Evolutionary conservation across 2,888 invertebrate species (phyloP), one percentile per base, ranked within the genome.

Genomic region (Lysandra coridon): DNA sequence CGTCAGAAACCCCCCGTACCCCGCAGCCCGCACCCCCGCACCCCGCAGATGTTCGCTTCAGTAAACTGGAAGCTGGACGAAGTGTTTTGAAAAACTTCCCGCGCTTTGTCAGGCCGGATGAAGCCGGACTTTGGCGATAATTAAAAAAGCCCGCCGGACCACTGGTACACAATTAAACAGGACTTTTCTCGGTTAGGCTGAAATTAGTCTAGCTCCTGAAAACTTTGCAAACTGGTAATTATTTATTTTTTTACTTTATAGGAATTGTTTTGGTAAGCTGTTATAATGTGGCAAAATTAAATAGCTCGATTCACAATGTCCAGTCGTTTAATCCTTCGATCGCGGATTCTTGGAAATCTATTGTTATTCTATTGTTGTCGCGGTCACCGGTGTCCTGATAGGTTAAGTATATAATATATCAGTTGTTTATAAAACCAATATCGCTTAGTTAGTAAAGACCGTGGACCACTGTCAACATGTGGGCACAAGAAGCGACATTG

Each of bases 1-100:
- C 17, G 4, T 57, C 49, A 10, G 17, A 57, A 1, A 53, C 40
- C 40, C 53, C 44, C 53, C 53, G 53, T 4, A 53, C 14, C 53
- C 57, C 64, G n/a, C n/a, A 30, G 4, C 6, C 44, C 44, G 10
- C 49, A 49, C 0, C 49, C 53, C 57, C 17, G 14, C 53, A 14
- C 4, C 57, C 57, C 64, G 23, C 23, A 64, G 23, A 64, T 12
- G 30, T 10, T 23, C 64, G 30, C 23, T 30, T 64, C 30, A 64
- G 23, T 30, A 30, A 64, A 30, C 64, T 30, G 64, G 64, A 64
- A 64, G 4, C 17, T 17, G 57, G 57, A 23, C 23, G 23, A 4
- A 64, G 64, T 23, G 64, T 64, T 64, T 30, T 64, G 64, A 64
- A 64, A 62, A 64, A 64, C 64, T 64, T 30, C 10, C 30, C 30